phyloP scores from a whole-genome alignment of 2,113 vertebrate species.

The Triplophysa siluroides region DNA sequence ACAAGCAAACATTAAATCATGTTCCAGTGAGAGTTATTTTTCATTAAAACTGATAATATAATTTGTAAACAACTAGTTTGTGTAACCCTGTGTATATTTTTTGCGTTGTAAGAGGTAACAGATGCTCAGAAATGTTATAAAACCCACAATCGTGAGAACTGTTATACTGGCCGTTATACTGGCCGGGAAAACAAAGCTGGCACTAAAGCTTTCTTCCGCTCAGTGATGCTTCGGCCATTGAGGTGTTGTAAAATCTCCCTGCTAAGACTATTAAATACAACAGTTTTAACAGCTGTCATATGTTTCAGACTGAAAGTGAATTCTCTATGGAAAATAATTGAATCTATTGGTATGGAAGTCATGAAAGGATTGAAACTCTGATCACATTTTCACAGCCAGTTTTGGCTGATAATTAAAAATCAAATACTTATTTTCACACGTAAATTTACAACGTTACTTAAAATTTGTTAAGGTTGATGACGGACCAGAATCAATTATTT shows the following conservation, averaged over 20 bases:
- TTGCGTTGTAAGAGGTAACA: constrained; percentile 62
- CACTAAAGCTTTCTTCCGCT: constrained; percentile 6
- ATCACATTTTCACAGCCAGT: background rate
- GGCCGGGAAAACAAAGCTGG: constrained; percentile 39
- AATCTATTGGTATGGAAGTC: background rate
- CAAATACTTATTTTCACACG: no score
- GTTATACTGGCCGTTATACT: constrained; percentile 28
- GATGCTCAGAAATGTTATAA: constrained; percentile 55
- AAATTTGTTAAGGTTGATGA: no score
- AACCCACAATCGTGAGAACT: constrained; percentile 46
- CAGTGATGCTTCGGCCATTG: constrained; percentile 17
- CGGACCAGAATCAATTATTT: no score
- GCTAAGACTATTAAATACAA: background rate
- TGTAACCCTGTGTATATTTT: constrained; percentile 8
- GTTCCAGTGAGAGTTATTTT: background rate
- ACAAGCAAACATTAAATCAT: background rate
- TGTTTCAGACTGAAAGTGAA: background rate
- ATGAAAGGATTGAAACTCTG: no score
- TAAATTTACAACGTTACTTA: no score
- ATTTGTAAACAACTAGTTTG: background rate
- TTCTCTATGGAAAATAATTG: background rate
- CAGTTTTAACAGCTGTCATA: constrained; percentile 11
- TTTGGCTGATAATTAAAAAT: no score
- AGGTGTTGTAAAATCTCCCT: constrained; percentile 38
- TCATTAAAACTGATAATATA: background rate